phyloP scores from a whole-genome alignment of 30 jellyfish, hydroid and myxozoan genomes.

The Pelagia noctiluca region DNA sequence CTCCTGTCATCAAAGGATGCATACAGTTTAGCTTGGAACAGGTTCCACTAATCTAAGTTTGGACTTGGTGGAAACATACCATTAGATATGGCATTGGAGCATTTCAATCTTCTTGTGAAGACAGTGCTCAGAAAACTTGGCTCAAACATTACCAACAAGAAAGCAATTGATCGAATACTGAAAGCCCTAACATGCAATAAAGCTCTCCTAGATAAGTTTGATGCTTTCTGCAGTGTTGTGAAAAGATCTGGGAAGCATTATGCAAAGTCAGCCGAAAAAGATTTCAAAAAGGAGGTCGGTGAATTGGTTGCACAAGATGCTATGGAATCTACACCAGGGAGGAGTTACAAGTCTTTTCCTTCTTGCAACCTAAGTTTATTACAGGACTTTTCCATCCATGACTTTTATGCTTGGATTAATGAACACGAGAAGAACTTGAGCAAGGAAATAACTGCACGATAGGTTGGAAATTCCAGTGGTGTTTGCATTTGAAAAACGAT shows the following conservation, averaged over 20 bases:
- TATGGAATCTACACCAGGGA: slow-evolving; percentile 39
- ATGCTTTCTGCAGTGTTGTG: neutral
- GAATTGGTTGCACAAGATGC: slow-evolving; percentile 42
- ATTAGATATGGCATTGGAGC: slow-evolving; percentile 1
- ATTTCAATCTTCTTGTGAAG: neutral
- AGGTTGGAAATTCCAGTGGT: slow-evolving; percentile 15
- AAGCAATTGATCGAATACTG: slow-evolving; percentile 14
- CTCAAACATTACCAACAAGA: slow-evolving; percentile 8
- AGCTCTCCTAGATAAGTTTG: slow-evolving; percentile 32
- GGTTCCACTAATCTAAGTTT: slow-evolving; percentile 14
- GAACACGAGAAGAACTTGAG: neutral
- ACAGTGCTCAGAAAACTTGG: slow-evolving; percentile 9
- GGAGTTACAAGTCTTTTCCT: slow-evolving; percentile 35
- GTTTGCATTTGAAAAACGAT: neutral
- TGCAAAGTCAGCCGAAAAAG: slow-evolving; percentile 21
- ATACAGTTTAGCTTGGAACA: slow-evolving; percentile 31
- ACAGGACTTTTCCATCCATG: neutral
- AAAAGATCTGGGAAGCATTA: slow-evolving; percentile 27
- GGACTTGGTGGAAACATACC: slow-evolving; percentile 64
- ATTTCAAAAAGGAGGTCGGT: slow-evolving; percentile 31
- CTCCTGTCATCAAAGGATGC: slow-evolving; percentile 48
- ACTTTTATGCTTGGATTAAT: slow-evolving; percentile 21
- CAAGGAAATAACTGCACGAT: slow-evolving; percentile 2
- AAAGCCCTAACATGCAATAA: slow-evolving; percentile 37
- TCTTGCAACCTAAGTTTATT: slow-evolving; percentile 30